phyloP scores from a whole-genome alignment of 92 coral and sea anemone genomes.

The Hydrozoanthus gracilis region DNA sequence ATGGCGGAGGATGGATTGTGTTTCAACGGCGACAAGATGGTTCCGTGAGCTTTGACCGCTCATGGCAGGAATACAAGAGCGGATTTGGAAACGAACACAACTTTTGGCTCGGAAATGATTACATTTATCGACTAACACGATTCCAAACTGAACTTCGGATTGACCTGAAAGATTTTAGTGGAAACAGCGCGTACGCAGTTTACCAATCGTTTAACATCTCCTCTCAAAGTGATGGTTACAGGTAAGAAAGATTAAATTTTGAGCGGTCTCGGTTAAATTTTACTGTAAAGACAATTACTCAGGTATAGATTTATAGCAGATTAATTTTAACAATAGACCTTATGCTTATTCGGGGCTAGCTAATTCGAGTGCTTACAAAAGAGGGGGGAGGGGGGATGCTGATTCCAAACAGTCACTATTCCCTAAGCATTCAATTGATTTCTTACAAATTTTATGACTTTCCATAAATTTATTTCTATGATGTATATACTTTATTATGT shows the following conservation, averaged over 20 bases:
- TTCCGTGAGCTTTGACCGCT: constrained; percentile 55
- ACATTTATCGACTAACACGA: constrained; percentile 44
- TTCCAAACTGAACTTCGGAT: constrained; percentile 46
- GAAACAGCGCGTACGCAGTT: constrained; percentile 24
- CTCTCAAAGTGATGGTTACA: constrained; percentile 46
- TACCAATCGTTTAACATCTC: constrained; percentile 45
- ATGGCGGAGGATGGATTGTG: constrained; percentile 56
- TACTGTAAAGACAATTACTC: no score
- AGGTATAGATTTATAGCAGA: no score
- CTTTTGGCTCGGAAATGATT: constrained; percentile 68
- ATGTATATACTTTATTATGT: no score
- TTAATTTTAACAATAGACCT: no score
- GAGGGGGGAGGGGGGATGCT: no score
- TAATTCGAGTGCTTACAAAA: no score
- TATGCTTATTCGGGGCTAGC: no score
- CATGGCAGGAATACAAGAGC: constrained; percentile 66
- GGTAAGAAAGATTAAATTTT: background rate
- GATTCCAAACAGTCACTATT: no score
- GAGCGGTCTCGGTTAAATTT: no score
- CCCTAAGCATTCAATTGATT: no score
- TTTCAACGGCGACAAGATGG: constrained; percentile 53
- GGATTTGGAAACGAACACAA: constrained; percentile 62
- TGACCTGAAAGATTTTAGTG: constrained; percentile 48
- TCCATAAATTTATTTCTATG: no score
- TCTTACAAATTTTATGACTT: no score